Evolutionary conservation across 2,888 invertebrate genomes (phyloP).

Genomic region (Acrobasis suavella): DNA sequence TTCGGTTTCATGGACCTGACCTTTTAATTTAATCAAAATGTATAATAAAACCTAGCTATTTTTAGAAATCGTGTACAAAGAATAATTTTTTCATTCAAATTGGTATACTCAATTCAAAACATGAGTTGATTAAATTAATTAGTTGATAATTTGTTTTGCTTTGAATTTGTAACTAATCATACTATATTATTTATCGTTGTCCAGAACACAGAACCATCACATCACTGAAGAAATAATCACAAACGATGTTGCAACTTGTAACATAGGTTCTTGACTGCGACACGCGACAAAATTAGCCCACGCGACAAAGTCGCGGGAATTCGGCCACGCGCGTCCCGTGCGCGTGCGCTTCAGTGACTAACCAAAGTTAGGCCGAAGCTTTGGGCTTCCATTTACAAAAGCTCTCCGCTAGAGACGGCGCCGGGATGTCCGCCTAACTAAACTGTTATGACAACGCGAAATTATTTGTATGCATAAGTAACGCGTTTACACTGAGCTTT

Average conservation of each 20-base stretch:
- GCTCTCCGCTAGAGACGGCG: slow-evolving; percentile 60
- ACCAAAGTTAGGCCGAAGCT: slow-evolving; percentile 46
- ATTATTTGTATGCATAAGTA: slow-evolving; percentile 31
- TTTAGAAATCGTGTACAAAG: no score
- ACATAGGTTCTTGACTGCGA: slow-evolving; percentile 32
- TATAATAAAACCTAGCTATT: no score
- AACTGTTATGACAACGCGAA: slow-evolving; percentile 51
- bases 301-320: slow-evolving; percentile 37
- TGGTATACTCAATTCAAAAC: no score
- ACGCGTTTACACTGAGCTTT: neutral
- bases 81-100: no score
- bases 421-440: slow-evolving; percentile 43
- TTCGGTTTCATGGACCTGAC: no score
- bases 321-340: slow-evolving; percentile 61
- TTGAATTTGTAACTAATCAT: no score
- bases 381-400: slow-evolving; percentile 61
- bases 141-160: no score
- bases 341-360: slow-evolving; percentile 74
- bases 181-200: slow-evolving; percentile 28
- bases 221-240: slow-evolving; percentile 35
- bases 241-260: slow-evolving; percentile 29
- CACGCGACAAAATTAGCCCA: slow-evolving; percentile 50
- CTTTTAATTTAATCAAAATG: no score
- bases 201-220: slow-evolving; percentile 43
- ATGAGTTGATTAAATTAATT: no score